Conservation (phyloP, 2,113 vertebrate genomes). For the Aviceda subcristata region DNA sequence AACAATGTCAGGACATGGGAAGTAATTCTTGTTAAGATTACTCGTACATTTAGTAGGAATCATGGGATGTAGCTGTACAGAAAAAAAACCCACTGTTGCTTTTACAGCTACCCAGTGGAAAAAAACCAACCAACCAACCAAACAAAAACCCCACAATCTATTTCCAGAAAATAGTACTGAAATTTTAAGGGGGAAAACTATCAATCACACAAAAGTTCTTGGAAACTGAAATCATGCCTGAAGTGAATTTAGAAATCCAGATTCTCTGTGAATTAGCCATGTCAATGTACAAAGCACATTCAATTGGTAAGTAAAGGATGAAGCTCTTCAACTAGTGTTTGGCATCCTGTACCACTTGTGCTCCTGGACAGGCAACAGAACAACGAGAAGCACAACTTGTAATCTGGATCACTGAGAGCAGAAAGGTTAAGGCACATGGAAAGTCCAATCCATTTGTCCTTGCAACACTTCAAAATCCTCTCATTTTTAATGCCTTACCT, state of each 20-base stretch:
- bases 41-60: not conserved
- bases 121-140: too few species aligned
- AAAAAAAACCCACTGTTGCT: not conserved
- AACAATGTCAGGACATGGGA: not conserved
- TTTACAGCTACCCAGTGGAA: not conserved
- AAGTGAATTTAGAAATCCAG: not conserved
- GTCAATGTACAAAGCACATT: not conserved
- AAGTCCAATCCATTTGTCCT: constrained; percentile 50
- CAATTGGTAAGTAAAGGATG: not conserved
- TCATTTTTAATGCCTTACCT: constrained; percentile 75
- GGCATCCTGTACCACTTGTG: not conserved
- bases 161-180: not conserved
- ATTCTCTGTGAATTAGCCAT: not conserved
- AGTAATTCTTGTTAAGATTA: not conserved
- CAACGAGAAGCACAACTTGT: fast-evolving
- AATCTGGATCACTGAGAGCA: constrained; percentile 16
- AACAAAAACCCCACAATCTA: fast-evolving
- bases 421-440: constrained; percentile 32
- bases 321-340: not conserved
- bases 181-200: not conserved
- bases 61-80: not conserved
- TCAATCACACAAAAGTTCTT: not conserved
- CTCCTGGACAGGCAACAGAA: not conserved
- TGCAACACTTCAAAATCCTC: constrained; percentile 41
- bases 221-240: not conserved